These are phyloP conservation scores for Polydrusus tereticollis DNA, from an alignment of 2,888 invertebrate genomes.

Conservation along the genomic window DNA sequence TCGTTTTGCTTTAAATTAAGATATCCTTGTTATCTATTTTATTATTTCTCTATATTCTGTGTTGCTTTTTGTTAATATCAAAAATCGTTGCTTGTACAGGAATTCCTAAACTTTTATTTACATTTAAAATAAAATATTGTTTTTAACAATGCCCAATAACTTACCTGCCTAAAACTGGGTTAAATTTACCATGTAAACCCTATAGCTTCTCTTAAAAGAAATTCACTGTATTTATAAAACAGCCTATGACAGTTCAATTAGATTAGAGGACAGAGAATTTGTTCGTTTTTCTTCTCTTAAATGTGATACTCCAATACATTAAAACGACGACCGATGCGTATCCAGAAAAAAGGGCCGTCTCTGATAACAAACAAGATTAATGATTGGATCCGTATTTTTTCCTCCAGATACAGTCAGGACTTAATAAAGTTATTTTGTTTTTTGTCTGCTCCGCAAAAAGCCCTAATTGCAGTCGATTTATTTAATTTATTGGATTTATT, in stretches of 20 bases:
- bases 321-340: slow-evolving; percentile 37
- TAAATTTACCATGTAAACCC: too few relatives aligned
- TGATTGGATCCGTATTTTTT: slow-evolving; percentile 51
- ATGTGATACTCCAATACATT: slow-evolving; percentile 42
- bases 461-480: slow-evolving; percentile 43
- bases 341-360: slow-evolving; percentile 52
- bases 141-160: too few relatives aligned
- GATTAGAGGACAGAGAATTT: slow-evolving; percentile 63
- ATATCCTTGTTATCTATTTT: too few relatives aligned
- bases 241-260: slow-evolving; percentile 63
- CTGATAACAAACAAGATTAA: slow-evolving; percentile 57
- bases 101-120: too few relatives aligned
- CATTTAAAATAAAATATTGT: too few relatives aligned
- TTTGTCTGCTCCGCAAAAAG: slow-evolving; percentile 33
- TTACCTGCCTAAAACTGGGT: too few relatives aligned
- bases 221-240: neutral
- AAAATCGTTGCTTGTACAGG: too few relatives aligned
- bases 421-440: slow-evolving; percentile 44
- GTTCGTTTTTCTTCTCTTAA: slow-evolving; percentile 51
- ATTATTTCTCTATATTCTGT: too few relatives aligned
- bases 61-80: too few relatives aligned
- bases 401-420: slow-evolving; percentile 41
- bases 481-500: slow-evolving; percentile 42
- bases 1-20: too few relatives aligned
- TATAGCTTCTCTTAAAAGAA: too few relatives aligned